These are phyloP conservation scores for Pseudanteris insignis DNA, from an alignment of 2,888 invertebrate genomes.

Conservation along the genomic window DNA sequence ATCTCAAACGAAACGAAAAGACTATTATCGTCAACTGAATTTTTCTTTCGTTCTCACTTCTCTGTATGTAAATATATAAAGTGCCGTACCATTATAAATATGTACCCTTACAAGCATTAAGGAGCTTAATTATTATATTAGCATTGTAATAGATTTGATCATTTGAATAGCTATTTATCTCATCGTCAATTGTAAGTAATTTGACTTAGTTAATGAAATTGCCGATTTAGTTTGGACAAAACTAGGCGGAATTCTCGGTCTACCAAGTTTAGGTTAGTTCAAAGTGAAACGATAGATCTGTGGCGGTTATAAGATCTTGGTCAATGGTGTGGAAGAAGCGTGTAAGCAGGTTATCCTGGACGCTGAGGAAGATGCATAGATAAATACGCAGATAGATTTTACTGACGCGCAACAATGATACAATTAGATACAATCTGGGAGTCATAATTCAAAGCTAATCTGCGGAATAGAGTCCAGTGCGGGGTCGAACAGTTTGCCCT, in stretches of 20 bases:
- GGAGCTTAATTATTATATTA: no score
- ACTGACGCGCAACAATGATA: conserved; percentile 61
- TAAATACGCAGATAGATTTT: conserved; percentile 62
- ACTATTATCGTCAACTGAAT: no score
- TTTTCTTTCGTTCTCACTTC: background rate
- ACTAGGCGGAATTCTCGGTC: conserved; percentile 29
- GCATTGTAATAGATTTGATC: no score
- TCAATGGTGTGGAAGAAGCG: conserved; percentile 62
- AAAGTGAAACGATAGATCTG: conserved; percentile 57
- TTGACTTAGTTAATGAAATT: conserved; percentile 24
- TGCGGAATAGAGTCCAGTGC: conserved; percentile 53
- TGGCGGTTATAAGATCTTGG: conserved; percentile 59
- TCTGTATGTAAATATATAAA: no score
- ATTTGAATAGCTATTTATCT: conserved; percentile 9
- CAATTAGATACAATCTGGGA: conserved; percentile 66
- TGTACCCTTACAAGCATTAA: no score
- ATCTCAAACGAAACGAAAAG: no score
- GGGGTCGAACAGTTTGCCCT: conserved; percentile 54
- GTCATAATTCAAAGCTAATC: conserved; percentile 66
- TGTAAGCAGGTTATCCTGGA: conserved; percentile 44
- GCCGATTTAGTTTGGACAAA: conserved; percentile 19
- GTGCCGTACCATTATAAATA: no score
- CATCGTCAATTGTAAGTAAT: conserved; percentile 11
- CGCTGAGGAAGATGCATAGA: conserved; percentile 52
- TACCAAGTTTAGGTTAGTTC: conserved; percentile 49